Evolutionary conservation across 2,888 invertebrate genomes (phyloP), one percentile per base, ranked within the genome.

Genomic region (Salticus scenicus): DNA sequence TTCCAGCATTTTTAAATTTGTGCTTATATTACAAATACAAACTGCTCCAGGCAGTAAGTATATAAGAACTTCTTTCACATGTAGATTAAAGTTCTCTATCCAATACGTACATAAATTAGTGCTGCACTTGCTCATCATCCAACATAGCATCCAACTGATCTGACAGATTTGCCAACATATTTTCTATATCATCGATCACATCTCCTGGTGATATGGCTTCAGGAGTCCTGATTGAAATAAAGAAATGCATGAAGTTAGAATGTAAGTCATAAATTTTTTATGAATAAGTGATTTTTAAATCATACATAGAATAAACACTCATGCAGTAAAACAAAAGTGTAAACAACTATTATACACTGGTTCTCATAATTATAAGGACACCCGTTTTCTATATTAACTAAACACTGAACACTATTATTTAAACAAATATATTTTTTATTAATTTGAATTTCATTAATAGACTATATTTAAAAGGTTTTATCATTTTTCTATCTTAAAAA

Each of bases 111-210:
- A 57, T 24, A 24, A 24, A 41, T 72, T 73, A 85, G 8, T 86
- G 79, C 47, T 80, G 80, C n/a, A 76, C 76, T 27, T 75, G 74
- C 37, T 80, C 87, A 72, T 87, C 87, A 72, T 91, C 91, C 86
- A 98, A 92, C 97, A 98, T 98, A 91, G 98, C 98, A 92, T 99
- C 98, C 89, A 99, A 93, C 92, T 99, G 98, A 91, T 98, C 97
- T 4, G 98, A 98, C 78, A 99, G 93, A 92, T 97, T 98, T 90
- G 98, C 98, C 89, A 99, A 93, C 99, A 99, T 99, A 92, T 97
- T 96, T 77, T 98, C 98, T 90, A 99, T 98, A 91, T 99, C 98
- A 91, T 97, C 97, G 86, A 98, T 94, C 37, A 97, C 97, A 75
- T 88, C 88, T 30, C 88, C 88, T 2, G 87, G 83, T 10, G 87